Conservation (phyloP, 2,113 vertebrate genomes). For the Turdus rufiventris region DNA sequence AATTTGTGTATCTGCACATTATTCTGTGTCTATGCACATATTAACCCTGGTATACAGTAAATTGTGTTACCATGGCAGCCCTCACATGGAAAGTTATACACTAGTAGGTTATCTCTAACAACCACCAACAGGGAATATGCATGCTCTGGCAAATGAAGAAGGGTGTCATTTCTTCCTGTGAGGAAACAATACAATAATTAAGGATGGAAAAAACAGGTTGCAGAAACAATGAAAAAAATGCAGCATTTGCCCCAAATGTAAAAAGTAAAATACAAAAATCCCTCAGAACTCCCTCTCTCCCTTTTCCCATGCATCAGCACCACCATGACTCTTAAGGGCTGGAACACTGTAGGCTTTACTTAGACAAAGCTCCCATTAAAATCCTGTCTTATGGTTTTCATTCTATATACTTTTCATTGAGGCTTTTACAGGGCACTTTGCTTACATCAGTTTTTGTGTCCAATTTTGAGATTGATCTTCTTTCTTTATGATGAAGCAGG, state of each 20-base stretch:
- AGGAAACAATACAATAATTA: not conserved
- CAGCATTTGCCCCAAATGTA: not conserved
- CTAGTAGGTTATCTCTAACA: slow-evolving; percentile 43
- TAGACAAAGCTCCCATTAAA: slow-evolving; percentile 11
- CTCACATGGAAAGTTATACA: slow-evolving; percentile 33
- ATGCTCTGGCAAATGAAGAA: not conserved
- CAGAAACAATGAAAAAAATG: not conserved
- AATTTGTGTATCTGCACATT: slow-evolving; percentile 62
- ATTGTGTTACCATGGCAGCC: slow-evolving; percentile 61
- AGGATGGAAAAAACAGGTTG: not conserved
- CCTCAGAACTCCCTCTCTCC: not conserved
- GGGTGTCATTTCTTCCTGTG: not conserved
- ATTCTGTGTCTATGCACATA: slow-evolving; percentile 63
- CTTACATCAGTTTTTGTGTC: not conserved
- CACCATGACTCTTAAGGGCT: not conserved
- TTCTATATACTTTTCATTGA: not conserved
- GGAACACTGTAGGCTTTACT: not conserved
- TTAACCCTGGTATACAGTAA: slow-evolving; percentile 67
- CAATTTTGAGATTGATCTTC: not conserved
- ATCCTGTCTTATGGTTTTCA: not conserved
- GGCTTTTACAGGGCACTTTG: not conserved
- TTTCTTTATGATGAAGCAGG: not conserved
- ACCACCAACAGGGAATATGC: slow-evolving; percentile 17
- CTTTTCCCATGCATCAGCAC: not conserved
- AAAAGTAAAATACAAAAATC: not conserved